phyloP scores from a whole-genome alignment of 2,113 vertebrate species.

The Atherinomorus stipes region DNA sequence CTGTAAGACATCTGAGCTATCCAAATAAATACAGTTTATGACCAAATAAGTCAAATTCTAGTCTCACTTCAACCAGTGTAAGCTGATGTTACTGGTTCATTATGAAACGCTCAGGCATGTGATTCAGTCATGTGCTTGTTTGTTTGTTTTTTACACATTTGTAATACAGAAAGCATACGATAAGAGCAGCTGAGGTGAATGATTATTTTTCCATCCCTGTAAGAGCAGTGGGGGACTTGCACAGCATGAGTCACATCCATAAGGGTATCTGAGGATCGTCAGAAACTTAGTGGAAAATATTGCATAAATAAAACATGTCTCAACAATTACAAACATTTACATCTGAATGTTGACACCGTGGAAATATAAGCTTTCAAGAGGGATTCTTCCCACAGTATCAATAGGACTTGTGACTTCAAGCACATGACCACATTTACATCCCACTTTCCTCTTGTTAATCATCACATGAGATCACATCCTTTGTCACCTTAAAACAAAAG shows the following conservation, averaged over 20 bases:
- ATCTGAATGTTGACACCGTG: neutral
- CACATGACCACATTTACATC: neutral
- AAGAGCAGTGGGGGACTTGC: neutral
- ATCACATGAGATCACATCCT: too few relatives aligned
- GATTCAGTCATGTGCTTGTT: constrained; percentile 5
- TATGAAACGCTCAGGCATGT: neutral
- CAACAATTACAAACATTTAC: neutral
- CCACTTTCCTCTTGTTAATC: too few relatives aligned
- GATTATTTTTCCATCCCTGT: neutral
- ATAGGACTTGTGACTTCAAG: neutral
- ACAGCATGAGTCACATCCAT: neutral
- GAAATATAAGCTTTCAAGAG: constrained; percentile 7
- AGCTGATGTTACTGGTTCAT: neutral
- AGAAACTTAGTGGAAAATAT: neutral
- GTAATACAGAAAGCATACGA: neutral
- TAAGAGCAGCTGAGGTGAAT: neutral
- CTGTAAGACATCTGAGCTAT: neutral
- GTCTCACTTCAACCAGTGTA: neutral
- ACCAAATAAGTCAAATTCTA: neutral
- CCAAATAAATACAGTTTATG: too few relatives aligned
- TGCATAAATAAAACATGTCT: neutral
- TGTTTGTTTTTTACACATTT: constrained; percentile 14
- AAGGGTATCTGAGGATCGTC: neutral
- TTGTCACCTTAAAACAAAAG: neutral
- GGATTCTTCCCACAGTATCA: neutral